phyloP scores from a whole-genome alignment of 1,140 invertebrate species.

The Bombus polaris region DNA sequence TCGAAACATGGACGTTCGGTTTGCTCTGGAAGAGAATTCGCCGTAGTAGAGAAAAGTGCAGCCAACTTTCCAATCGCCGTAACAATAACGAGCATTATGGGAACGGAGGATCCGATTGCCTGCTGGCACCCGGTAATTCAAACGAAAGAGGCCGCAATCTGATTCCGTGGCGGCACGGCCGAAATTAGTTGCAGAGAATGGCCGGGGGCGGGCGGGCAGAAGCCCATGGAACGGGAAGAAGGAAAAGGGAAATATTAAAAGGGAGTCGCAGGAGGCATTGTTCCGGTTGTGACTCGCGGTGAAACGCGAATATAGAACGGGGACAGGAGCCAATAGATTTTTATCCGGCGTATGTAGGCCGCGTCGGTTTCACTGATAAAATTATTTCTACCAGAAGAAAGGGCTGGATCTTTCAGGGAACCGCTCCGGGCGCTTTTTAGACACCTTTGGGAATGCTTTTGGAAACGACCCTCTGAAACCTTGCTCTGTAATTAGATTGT shows the following conservation, averaged over 20 bases:
- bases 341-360: slow-evolving; percentile 49
- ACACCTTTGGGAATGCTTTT: not conserved
- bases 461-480: not conserved
- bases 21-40: not conserved
- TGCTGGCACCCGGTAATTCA: slow-evolving; percentile 15
- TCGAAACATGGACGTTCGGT: not conserved
- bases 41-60: no score
- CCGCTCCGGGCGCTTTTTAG: slow-evolving; percentile 25
- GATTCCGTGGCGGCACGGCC: slow-evolving; percentile 27
- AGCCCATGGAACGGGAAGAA: not conserved
- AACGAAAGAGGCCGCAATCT: slow-evolving; percentile 34
- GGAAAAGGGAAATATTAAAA: slow-evolving; percentile 47
- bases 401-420: not conserved
- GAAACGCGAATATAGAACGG: slow-evolving; percentile 56
- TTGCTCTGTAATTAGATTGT: slow-evolving; percentile 21
- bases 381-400: slow-evolving; percentile 56
- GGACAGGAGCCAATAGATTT: slow-evolving; percentile 61
- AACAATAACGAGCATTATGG: slow-evolving; percentile 17
- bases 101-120: slow-evolving; percentile 14
- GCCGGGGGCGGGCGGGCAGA: not conserved
- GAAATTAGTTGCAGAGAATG: slow-evolving; percentile 52
- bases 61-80: not conserved
- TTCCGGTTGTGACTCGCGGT: slow-evolving; percentile 46
- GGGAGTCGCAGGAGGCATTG: slow-evolving; percentile 47
- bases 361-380: slow-evolving; percentile 46